Evolutionary conservation across 1,140 invertebrate species (phyloP).

Genomic region (Caenorhabditis inopinata): DNA sequence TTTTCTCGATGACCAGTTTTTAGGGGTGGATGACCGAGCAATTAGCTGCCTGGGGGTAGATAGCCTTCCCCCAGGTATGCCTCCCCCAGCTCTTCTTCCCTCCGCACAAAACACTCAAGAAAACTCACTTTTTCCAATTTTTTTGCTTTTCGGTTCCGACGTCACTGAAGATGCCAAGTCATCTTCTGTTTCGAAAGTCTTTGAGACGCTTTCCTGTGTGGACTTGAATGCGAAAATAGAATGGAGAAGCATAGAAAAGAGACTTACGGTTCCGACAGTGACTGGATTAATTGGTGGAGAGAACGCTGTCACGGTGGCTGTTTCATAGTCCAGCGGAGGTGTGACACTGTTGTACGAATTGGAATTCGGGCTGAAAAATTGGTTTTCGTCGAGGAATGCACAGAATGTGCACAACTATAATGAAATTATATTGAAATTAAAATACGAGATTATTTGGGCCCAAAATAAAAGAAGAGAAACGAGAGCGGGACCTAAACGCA

Average conservation of each 20-base stretch:
- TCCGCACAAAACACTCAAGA: too few species aligned
- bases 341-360: constrained; percentile 33
- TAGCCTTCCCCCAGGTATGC: background rate
- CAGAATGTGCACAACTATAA: too few species aligned
- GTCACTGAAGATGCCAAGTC: constrained; percentile 50
- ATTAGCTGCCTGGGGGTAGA: background rate
- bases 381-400: too few species aligned
- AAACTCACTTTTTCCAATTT: constrained; percentile 27
- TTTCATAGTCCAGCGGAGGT: constrained; percentile 48
- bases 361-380: constrained; percentile 32
- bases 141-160: background rate
- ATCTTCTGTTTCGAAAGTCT: constrained; percentile 62
- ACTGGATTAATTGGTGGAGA: constrained; percentile 43
- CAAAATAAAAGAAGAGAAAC: too few species aligned
- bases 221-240: background rate
- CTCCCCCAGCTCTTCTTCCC: too few species aligned
- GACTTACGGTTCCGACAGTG: constrained; percentile 3
- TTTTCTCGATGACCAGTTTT: constrained; percentile 30
- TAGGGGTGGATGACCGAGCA: background rate
- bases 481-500: too few species aligned
- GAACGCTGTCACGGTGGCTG: constrained; percentile 45
- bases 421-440: too few species aligned
- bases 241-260: background rate
- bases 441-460: too few species aligned
- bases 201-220: constrained; percentile 39